Evolutionary conservation across 1,140 invertebrate species (phyloP).

Genomic region (Metaphire vulgaris): DNA sequence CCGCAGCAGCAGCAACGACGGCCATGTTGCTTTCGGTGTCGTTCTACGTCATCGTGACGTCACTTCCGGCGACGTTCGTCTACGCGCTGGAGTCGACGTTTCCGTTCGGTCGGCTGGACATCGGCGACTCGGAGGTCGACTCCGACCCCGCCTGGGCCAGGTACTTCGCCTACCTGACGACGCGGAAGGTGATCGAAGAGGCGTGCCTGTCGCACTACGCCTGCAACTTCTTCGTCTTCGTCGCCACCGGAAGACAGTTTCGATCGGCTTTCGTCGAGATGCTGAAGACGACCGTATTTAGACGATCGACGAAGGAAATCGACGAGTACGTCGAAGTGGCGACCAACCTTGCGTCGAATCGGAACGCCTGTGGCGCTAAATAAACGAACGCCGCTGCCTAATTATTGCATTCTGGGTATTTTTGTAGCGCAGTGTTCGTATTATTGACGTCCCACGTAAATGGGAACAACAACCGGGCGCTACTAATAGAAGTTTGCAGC

Average conservation of each 20-base stretch:
- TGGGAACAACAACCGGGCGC: too few relatives aligned
- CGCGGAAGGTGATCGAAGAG: conserved; percentile 42
- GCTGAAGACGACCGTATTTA: too few relatives aligned
- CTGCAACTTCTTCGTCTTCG: conserved; percentile 49
- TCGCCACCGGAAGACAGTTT: conserved; percentile 44
- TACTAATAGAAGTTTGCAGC: too few relatives aligned
- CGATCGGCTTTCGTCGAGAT: conserved; percentile 17
- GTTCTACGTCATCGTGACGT: conserved; percentile 50
- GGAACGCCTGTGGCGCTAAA: neutral
- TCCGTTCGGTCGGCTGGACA: conserved; percentile 20
- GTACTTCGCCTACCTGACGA: conserved; percentile 35
- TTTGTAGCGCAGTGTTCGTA: too few relatives aligned
- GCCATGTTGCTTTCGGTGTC: conserved; percentile 48
- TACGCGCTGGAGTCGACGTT: conserved; percentile 37
- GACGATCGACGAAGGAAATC: neutral
- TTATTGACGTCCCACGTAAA: too few relatives aligned
- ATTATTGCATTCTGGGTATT: too few relatives aligned
- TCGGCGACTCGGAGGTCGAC: conserved; percentile 5
- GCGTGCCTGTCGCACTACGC: conserved; percentile 49
- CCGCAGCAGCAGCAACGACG: conserved; percentile 38
- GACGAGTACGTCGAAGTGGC: neutral
- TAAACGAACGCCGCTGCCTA: too few relatives aligned
- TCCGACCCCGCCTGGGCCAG: conserved; percentile 30
- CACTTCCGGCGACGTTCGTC: conserved; percentile 44
- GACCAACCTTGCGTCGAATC: neutral